Conservation (phyloP, 2,797 vertebrate genomes). For the Neoniphon sammara region DNA sequence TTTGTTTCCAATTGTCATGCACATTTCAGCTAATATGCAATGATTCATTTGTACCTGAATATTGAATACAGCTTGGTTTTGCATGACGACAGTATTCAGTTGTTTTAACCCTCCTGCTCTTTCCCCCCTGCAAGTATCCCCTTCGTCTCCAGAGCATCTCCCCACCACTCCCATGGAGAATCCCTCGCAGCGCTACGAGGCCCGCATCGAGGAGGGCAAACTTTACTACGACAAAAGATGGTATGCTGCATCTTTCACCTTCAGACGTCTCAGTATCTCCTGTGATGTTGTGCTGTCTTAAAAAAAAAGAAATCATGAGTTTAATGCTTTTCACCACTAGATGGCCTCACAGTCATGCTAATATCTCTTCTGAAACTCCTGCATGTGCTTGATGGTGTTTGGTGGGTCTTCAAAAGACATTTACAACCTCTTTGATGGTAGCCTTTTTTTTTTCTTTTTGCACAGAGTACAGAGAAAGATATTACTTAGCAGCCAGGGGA, state of each 20-base stretch:
- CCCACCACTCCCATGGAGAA: slow-evolving; percentile 90
- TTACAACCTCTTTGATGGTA: slow-evolving; percentile 17
- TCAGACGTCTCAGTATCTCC: too few species aligned
- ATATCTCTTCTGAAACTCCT: neutral
- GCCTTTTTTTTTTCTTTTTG: slow-evolving; percentile 10
- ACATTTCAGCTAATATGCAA: neutral
- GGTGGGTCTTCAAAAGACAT: slow-evolving; percentile 3
- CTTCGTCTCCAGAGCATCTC: slow-evolving; percentile 93
- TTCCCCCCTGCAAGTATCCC: slow-evolving; percentile 84
- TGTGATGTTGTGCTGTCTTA: neutral
- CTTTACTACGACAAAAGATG: slow-evolving; percentile 99
- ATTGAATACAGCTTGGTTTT: neutral
- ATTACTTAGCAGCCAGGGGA: slow-evolving; percentile 31
- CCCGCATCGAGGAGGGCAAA: slow-evolving; percentile 98
- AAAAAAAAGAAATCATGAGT: neutral
- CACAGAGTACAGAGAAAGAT: slow-evolving; percentile 18
- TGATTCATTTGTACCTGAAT: neutral
- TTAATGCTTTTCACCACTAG: slow-evolving; percentile 65
- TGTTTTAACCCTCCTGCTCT: neutral
- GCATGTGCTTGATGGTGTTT: neutral
- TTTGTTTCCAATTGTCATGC: neutral
- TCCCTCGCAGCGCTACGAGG: slow-evolving; percentile 93
- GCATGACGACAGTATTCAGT: neutral
- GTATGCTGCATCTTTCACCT: slow-evolving; percentile 71
- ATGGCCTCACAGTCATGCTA: slow-evolving; percentile 52